Evolutionary conservation across 2,888 invertebrate genomes (phyloP).

Genomic region (Embidobia sp.): DNA sequence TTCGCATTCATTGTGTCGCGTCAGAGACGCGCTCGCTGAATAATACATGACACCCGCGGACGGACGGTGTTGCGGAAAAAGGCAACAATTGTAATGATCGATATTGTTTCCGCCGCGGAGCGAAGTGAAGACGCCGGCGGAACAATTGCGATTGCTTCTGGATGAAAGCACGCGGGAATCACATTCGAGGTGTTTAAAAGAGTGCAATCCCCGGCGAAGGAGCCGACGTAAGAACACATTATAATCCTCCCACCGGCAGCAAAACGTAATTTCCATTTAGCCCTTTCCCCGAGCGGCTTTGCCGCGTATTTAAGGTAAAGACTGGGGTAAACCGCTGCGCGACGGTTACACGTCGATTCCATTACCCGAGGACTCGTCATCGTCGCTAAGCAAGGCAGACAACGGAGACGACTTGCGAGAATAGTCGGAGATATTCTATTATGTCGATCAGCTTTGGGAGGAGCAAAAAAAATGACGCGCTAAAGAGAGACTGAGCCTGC

Average conservation of each 20-base stretch:
- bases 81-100: slow-evolving; percentile 39
- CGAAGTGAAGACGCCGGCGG: slow-evolving; percentile 7
- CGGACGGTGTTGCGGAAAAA: slow-evolving; percentile 3
- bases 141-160: slow-evolving; percentile 40
- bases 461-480: slow-evolving; percentile 24
- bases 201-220: slow-evolving; percentile 22
- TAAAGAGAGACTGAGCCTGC: not conserved
- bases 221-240: slow-evolving; percentile 44
- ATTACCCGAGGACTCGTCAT: slow-evolving; percentile 63
- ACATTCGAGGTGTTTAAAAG: slow-evolving; percentile 50
- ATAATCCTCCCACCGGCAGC: slow-evolving; percentile 46
- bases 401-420: slow-evolving; percentile 49
- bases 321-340: slow-evolving; percentile 53
- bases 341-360: slow-evolving; percentile 65
- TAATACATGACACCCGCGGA: slow-evolving; percentile 41
- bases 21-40: slow-evolving; percentile 36
- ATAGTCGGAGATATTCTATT: slow-evolving; percentile 60
- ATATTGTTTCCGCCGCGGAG: slow-evolving; percentile 37
- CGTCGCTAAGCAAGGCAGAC: slow-evolving; percentile 55
- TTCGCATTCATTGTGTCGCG: slow-evolving; percentile 33
- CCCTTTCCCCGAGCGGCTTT: not conserved
- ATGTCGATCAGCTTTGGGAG: slow-evolving; percentile 55
- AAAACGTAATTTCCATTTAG: slow-evolving; percentile 62
- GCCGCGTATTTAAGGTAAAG: slow-evolving; percentile 42
- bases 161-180: slow-evolving; percentile 31